Conservation (phyloP, 2,888 invertebrate species). For the Cylindroiulus punctatus region DNA sequence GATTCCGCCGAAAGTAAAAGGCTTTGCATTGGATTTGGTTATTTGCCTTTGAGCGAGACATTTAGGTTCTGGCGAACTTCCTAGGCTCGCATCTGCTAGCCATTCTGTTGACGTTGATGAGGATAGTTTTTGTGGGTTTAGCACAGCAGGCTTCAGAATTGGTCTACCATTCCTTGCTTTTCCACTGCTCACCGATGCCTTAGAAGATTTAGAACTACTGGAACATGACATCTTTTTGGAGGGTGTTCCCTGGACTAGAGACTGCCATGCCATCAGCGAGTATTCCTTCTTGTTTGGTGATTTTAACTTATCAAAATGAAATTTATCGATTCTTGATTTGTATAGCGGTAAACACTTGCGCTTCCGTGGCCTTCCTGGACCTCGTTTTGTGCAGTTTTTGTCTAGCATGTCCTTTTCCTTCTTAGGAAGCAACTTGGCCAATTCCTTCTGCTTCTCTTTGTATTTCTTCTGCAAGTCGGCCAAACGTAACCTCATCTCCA, state of each 20-base stretch:
- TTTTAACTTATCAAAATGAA: conserved; percentile 42
- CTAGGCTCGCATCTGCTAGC: not conserved
- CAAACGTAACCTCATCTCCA: conserved; percentile 82
- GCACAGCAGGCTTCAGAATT: conserved; percentile 66
- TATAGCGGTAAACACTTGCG: conserved; percentile 58
- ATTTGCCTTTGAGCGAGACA: not conserved
- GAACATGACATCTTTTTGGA: conserved; percentile 47
- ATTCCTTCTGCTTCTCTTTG: conserved; percentile 83
- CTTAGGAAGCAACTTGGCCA: conserved; percentile 65
- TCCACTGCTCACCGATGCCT: not conserved
- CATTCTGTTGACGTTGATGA: conserved; percentile 31
- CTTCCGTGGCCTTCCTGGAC: conserved; percentile 68
- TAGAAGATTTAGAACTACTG: conserved; percentile 28
- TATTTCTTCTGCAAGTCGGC: conserved; percentile 83
- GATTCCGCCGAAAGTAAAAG: not conserved
- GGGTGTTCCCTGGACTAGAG: conserved; percentile 36
- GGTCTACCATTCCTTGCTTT: conserved; percentile 51
- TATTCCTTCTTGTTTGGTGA: conserved; percentile 11
- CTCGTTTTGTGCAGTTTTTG: conserved; percentile 72
- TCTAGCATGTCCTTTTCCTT: conserved; percentile 58
- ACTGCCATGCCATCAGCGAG: conserved; percentile 6
- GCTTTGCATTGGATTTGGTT: not conserved
- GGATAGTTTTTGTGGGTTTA: conserved; percentile 63
- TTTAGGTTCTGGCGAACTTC: not conserved
- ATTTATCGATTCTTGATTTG: conserved; percentile 50